These are phyloP conservation scores for Otus sunia DNA, from an alignment of 2,113 vertebrate species.

Conservation along the genomic window DNA sequence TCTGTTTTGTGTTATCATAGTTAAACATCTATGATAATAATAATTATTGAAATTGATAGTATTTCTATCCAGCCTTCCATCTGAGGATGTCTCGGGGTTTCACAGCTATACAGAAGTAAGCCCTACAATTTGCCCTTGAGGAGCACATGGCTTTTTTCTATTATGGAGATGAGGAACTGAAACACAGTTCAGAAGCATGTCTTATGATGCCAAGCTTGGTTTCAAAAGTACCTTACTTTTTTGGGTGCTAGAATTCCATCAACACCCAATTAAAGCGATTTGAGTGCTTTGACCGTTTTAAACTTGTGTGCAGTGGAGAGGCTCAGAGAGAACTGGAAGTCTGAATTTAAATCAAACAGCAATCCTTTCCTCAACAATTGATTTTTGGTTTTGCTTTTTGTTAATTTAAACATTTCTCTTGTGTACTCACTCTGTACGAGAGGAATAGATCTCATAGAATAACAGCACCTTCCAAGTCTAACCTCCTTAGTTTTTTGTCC, in stretches of 20 bases:
- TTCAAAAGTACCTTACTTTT: background rate
- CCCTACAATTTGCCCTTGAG: slow-evolving; percentile 48
- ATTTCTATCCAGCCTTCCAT: background rate
- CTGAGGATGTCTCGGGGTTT: background rate
- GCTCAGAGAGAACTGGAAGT: background rate
- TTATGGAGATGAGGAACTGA: slow-evolving; percentile 19
- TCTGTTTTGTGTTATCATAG: background rate
- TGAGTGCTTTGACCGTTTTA: background rate
- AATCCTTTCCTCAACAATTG: background rate
- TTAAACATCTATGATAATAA: slow-evolving; percentile 22
- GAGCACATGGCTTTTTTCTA: slow-evolving; percentile 37
- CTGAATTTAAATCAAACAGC: background rate
- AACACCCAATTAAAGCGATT: background rate
- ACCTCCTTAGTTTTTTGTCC: background rate
- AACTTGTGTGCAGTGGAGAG: background rate
- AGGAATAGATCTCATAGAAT: background rate
- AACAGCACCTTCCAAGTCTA: background rate
- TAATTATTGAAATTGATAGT: slow-evolving; percentile 38
- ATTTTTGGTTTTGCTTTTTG: background rate
- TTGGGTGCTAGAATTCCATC: background rate
- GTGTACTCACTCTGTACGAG: background rate
- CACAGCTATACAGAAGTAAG: slow-evolving; percentile 39
- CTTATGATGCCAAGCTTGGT: background rate
- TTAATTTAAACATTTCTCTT: background rate
- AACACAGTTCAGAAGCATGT: background rate